phyloP scores from a whole-genome alignment of 1,140 invertebrate species.

The Drosophila tsacasi region DNA sequence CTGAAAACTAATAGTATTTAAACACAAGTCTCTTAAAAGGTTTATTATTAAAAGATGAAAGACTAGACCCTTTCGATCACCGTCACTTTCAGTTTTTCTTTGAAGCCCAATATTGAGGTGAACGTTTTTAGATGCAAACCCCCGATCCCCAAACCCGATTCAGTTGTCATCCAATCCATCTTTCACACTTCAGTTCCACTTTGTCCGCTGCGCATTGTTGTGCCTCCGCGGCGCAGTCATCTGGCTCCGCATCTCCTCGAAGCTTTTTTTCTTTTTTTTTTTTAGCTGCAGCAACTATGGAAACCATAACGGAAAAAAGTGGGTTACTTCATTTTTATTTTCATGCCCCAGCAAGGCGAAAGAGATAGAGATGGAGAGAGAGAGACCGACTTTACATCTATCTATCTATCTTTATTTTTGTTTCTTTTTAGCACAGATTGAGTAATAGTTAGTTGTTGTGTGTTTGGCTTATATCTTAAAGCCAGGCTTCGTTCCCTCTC shows the following conservation, averaged over 20 bases:
- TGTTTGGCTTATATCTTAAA: slow-evolving; percentile 77
- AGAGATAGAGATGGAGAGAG: slow-evolving; percentile 9
- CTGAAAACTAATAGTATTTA: too few species aligned
- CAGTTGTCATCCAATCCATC: slow-evolving; percentile 57
- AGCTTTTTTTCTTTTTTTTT: not conserved
- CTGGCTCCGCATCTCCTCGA: slow-evolving; percentile 19
- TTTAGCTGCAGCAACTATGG: slow-evolving; percentile 52
- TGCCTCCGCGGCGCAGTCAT: slow-evolving; percentile 19
- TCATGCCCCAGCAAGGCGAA: slow-evolving; percentile 58
- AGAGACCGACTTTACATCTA: slow-evolving; percentile 64
- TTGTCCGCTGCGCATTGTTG: slow-evolving; percentile 56
- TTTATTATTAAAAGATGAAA: slow-evolving; percentile 1
- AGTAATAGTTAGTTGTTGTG: slow-evolving; percentile 78
- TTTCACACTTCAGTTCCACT: slow-evolving; percentile 67
- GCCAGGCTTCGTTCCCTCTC: slow-evolving; percentile 63
- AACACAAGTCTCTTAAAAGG: not conserved
- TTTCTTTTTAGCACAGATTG: slow-evolving; percentile 84
- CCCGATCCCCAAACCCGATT: slow-evolving; percentile 22
- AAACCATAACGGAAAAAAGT: slow-evolving; percentile 78
- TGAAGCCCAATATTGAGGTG: slow-evolving; percentile 7
- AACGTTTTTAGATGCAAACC: slow-evolving; percentile 1
- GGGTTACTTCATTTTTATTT: slow-evolving; percentile 82
- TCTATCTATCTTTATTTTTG: slow-evolving; percentile 65
- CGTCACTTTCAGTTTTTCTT: slow-evolving; percentile 11
- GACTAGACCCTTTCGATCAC: slow-evolving; percentile 17